phyloP scores from a whole-genome alignment of 2,888 invertebrate species.

The Cephus pulcher region DNA sequence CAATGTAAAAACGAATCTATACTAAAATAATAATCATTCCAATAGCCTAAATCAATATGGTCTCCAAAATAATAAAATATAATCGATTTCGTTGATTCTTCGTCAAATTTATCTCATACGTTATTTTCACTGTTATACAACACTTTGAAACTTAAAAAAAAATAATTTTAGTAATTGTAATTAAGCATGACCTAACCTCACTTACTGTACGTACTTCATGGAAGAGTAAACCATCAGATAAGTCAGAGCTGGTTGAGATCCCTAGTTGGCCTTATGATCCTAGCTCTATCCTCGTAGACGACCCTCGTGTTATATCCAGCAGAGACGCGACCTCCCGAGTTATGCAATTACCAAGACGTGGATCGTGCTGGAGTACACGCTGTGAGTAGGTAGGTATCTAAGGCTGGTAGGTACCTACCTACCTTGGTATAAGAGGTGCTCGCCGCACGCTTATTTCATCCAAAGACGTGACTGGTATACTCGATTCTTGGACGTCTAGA shows the following conservation, averaged over 20 bases:
- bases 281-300: conserved; percentile 12
- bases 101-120: too few relatives aligned
- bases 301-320: conserved; percentile 28
- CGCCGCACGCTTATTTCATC: conserved; percentile 32
- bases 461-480: conserved; percentile 33
- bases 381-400: not conserved
- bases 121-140: not conserved
- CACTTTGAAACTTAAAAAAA: not conserved
- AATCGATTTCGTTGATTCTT: too few relatives aligned
- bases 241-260: not conserved
- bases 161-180: not conserved
- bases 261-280: not conserved
- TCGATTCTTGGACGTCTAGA: not conserved
- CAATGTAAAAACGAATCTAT: not conserved
- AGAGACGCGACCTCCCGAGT: conserved; percentile 34
- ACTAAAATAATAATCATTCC: too few relatives aligned
- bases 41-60: too few relatives aligned
- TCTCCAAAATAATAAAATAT: too few relatives aligned
- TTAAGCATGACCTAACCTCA: not conserved
- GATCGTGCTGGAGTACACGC: conserved; percentile 13
- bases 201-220: not conserved
- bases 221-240: not conserved
- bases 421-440: conserved; percentile 22
- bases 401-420: not conserved
- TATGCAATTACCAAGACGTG: conserved; percentile 35